A percentile compares a stretch with the other conserved stretches of the same genome.
These are phyloP conservation scores for Torymus aiolomorphi DNA, from an alignment of 2,888 invertebrate genomes.

Conservation along the genomic window DNA sequence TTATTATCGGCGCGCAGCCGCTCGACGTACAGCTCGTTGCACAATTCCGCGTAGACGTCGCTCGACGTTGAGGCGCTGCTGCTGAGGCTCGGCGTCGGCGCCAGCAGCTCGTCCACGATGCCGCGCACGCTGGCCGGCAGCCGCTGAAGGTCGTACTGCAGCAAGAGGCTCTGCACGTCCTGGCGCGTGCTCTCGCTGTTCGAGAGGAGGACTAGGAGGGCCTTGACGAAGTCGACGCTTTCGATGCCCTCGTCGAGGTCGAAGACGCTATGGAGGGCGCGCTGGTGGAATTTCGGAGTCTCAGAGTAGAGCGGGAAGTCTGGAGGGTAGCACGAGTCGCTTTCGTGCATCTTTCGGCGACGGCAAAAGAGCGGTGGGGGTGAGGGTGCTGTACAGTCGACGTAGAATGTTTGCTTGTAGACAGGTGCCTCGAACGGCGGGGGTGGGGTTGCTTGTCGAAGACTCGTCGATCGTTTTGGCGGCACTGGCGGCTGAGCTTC, in stretches of 20 bases:
- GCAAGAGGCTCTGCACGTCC: constrained; percentile 59
- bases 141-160: constrained; percentile 58
- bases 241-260: constrained; percentile 35
- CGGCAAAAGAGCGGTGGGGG: constrained; percentile 23
- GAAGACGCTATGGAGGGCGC: constrained; percentile 19
- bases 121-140: constrained; percentile 59
- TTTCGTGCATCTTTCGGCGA: background rate
- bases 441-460: background rate
- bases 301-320: constrained; percentile 10
- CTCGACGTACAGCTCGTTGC: constrained; percentile 34
- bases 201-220: constrained; percentile 57
- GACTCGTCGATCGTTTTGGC: constrained; percentile 27
- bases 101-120: constrained; percentile 60
- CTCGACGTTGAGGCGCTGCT: constrained; percentile 52
- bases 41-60: constrained; percentile 27
- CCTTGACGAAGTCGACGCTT: constrained; percentile 51
- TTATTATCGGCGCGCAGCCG: constrained; percentile 22
- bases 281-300: constrained; percentile 44
- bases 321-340: constrained; percentile 10
- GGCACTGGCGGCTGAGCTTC: constrained; percentile 1
- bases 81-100: constrained; percentile 45
- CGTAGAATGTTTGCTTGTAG: background rate
- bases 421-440: background rate
- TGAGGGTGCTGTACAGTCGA: constrained; percentile 29
- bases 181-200: constrained; percentile 58